Percentiles rank a stretch among this genome's conserved stretches.
Evolutionary conservation across 2,797 vertebrate genomes (phyloP).

Genomic region (Remorina albescens): DNA sequence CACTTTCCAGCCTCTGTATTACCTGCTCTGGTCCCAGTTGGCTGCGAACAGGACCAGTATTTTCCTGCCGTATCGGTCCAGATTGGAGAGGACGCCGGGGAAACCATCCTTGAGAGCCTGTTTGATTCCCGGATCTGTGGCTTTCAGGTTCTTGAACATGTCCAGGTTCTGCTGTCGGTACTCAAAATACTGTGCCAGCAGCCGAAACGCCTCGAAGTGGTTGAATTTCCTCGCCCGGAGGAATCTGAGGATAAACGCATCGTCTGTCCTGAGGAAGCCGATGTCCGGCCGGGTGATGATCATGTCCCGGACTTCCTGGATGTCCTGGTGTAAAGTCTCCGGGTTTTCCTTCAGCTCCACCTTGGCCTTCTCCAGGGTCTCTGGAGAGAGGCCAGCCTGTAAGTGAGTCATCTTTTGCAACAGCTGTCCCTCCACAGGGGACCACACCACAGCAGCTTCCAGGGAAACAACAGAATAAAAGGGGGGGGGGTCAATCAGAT

Average conservation of each 20-base stretch:
- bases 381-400: conserved; percentile 97
- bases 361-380: conserved; percentile 98
- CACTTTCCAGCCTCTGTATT: conserved; percentile 53
- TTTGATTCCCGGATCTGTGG: conserved; percentile 97
- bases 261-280: conserved; percentile 97
- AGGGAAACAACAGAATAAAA: conserved; percentile 29
- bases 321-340: conserved; percentile 97
- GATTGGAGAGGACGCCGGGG: conserved; percentile 94
- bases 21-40: conserved; percentile 99
- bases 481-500: background rate
- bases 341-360: conserved; percentile 98
- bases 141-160: conserved; percentile 99
- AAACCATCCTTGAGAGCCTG: conserved; percentile 98
- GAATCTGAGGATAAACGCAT: conserved; percentile 97
- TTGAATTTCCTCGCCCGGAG: conserved; percentile 97
- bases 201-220: conserved; percentile 97
- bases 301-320: conserved; percentile 99
- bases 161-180: conserved; percentile 99
- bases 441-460: conserved; percentile 45
- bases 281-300: conserved; percentile 99
- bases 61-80: conserved; percentile 97
- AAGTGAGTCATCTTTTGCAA: conserved; percentile 94
- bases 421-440: conserved; percentile 65
- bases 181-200: conserved; percentile 98
- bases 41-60: conserved; percentile 97